Base-by-base conservation (phyloP, 2,797 vertebrate genomes). In the Falco berigora region DNA sequence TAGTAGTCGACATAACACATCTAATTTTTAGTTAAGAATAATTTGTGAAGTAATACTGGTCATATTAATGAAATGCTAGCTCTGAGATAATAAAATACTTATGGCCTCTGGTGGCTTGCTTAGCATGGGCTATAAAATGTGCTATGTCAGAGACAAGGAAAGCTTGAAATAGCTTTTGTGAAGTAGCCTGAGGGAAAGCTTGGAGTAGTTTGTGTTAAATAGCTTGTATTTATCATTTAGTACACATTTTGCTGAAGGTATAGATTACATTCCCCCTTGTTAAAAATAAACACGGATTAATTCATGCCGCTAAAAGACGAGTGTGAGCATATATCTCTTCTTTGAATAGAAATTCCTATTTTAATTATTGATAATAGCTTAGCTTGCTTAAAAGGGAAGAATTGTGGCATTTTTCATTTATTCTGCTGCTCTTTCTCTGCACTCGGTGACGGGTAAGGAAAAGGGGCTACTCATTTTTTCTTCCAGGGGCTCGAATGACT, bases 101-200 rank as follows among this genome's bases (percentile, higher is more conserved):
- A 76, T 2, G 52, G 87, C 38, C 82, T 78, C 69, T 69, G 30
- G 38, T 63, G n/a, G 38, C 14, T 88, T 94, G 38, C 14, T 88
- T 94, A 92, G 44, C 66, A 52, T 10, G 49, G 59, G 47, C 66
- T 66, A 78, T 36, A 92, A 90, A 94, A 92, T 46, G 50, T 55
- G 36, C 50, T 81, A 86, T 81, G 80, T 78, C 42, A 63, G 85
- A 75, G 50, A 61, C 74, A 81, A 16, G 5, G 6, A 92, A 90
- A 88, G 76, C 79, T 62, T 88, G 73, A 94, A 94, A 88, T 59
- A 90, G 76, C 63, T 86, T 77, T 90, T 90, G 78, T 76, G 47
- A 78, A n/a, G 46, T 80, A 72, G 73, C 76, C 86, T 69, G 77
- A 69, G 69, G 58, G 55, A 62, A 91, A 88, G 76, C 16, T 86